Base-by-base conservation (phyloP, 2,113 vertebrate species). In the Rhinolophus sinicus region DNA sequence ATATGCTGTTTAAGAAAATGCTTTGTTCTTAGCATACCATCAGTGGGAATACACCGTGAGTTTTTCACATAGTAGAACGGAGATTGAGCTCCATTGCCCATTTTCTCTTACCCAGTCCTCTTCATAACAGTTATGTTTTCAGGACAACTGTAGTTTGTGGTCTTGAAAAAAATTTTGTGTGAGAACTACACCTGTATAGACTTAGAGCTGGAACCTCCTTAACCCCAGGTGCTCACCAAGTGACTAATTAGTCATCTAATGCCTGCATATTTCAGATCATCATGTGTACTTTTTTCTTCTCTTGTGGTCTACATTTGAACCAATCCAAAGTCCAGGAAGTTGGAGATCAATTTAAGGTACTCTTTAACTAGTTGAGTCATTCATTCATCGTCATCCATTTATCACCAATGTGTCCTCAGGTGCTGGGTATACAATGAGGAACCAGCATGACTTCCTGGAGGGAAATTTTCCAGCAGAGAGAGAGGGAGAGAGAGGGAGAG, bases 341-440 rank as follows among this genome's bases (percentile, higher is more conserved):
- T 81, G 47, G 44, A 81, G 60, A 90, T 75, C 83, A 89, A 40
- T 11, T 33, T 88, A 75, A 87, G 58, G 52, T 96, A 82, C 54
- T 83, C 50, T 92, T 96, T 96, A 80, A 89, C 89, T 47, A 84
- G 38, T 9, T 65, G 19, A 44, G 50, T 88, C 80, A 87, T 58
- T 72, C 50, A 62, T 82, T 96, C 15, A 22, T 54, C 33, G 30
- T 72, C 24, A 54, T 50, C 4, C 24, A 26, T 58, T 84, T 95
- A 83, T 73, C 56, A 77, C 26, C 14, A 35, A 6, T 18, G 14
- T 62, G 33, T 38, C 13, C 6, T n/a, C n/a, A 88, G 78, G 47
- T 94, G 40, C 82, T 85, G 60, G 14, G 38, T 21, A 13, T 2
- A 77, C 26, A 67, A 9, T 40, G 50, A 80, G 44, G 56, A 64